Base-by-base conservation (phyloP, 2,797 vertebrate genomes). In the Syngnathus rostellatus region DNA sequence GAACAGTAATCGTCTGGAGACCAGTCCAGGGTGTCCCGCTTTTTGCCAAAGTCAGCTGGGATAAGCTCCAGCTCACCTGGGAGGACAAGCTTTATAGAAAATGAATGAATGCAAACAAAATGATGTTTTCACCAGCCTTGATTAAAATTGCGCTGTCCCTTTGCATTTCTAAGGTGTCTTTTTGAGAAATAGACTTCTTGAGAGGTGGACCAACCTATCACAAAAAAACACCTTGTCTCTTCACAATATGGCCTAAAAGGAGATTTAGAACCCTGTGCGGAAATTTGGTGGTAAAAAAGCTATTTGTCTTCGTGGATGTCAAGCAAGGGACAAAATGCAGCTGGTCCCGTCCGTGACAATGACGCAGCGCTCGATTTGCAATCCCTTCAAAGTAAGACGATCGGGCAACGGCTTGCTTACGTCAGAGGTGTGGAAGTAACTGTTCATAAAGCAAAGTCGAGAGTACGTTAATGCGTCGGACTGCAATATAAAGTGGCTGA, bases 221-320 rank as follows among this genome's bases (percentile, higher is more conserved):
- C 48, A 64, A 25, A 59, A 37, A 74, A 71, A n/a, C 62, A 50
- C 16, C 55, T 65, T 64, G n/a, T 51, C 65, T 25, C 60, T 59
- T 25, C 39, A 53, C 55, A 60, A 43, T 40, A 62, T 67, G 43
- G 55, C 61, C 68, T 23, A 21, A 9, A 63, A 17, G 59, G 19
- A 66, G 77, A 17, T 72, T 64, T 62, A 61, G 58, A 63, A 67
- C 31, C 57, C 62, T 21, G 23, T 6, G 59, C 66, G 70, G 67
- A 50, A 48, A 39, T 23, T 25, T 54, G 21, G 45, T 31, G 61
- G 64, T 11, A 12, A 75, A 73, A 72, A 9, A 39, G 58, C 68
- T 17, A 77, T 85, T 86, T 77, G 70, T 86, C 81, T 85, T 77
- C 73, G 80, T 84, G 78, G 84, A 70, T 53, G 43, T 41, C 10